phyloP scores from a whole-genome alignment of 2,888 invertebrate genomes.

The Catocala fraxini region DNA sequence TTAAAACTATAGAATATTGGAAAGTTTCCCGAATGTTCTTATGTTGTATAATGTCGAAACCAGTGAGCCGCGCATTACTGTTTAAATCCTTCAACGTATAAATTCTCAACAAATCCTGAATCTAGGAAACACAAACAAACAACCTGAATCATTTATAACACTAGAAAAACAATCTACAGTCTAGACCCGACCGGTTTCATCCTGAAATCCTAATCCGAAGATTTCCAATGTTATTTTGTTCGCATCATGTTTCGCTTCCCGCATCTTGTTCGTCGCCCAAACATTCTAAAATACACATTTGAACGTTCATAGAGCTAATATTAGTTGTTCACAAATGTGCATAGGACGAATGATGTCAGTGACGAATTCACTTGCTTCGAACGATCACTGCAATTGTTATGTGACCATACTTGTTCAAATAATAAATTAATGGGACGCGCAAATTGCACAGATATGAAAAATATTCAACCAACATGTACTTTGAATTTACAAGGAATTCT shows the following conservation, averaged over 20 bases:
- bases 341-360: slow-evolving; percentile 64
- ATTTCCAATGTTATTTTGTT: slow-evolving; percentile 29
- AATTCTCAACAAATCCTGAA: slow-evolving; percentile 2
- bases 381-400: slow-evolving; percentile 10
- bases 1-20: no score
- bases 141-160: slow-evolving; percentile 20
- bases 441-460: slow-evolving; percentile 12
- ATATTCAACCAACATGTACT: slow-evolving; percentile 6
- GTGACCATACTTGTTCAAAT: slow-evolving; percentile 6
- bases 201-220: slow-evolving; percentile 40
- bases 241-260: slow-evolving; percentile 38
- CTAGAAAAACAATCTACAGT: slow-evolving; percentile 29
- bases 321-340: slow-evolving; percentile 64
- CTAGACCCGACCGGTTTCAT: slow-evolving; percentile 32
- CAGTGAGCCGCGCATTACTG: slow-evolving; percentile 25
- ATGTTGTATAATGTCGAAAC: background rate
- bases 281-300: slow-evolving; percentile 63
- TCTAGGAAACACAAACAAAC: slow-evolving; percentile 24
- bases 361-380: slow-evolving; percentile 45
- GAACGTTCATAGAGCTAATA: slow-evolving; percentile 61
- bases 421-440: slow-evolving; percentile 10
- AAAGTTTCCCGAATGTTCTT: no score
- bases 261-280: slow-evolving; percentile 54
- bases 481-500: slow-evolving; percentile 7
- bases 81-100: slow-evolving; percentile 7